phyloP scores from a whole-genome alignment of 2,113 vertebrate genomes.

The Myrmecobius fasciatus region DNA sequence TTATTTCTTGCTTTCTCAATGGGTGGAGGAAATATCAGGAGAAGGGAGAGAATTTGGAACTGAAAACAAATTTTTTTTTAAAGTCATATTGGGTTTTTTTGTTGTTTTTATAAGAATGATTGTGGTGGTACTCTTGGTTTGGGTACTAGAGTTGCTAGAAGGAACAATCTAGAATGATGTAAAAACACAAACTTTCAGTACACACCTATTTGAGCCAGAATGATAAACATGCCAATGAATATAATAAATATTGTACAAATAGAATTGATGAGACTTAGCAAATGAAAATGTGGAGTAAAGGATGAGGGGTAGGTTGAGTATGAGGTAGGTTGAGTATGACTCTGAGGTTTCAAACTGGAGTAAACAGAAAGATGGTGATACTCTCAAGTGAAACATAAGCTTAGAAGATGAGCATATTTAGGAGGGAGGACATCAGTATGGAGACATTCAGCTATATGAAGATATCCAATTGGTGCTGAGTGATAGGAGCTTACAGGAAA shows the following conservation, averaged over 20 bases:
- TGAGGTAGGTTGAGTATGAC: background rate
- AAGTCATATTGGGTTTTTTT: background rate
- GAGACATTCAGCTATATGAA: background rate
- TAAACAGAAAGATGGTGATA: too few species aligned
- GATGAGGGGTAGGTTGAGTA: background rate
- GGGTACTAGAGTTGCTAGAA: background rate
- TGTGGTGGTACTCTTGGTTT: background rate
- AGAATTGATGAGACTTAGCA: background rate
- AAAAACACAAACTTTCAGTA: background rate
- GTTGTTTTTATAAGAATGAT: background rate
- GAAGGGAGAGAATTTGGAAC: background rate
- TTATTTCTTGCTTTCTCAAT: background rate
- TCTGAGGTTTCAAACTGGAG: too few species aligned
- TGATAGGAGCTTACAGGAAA: background rate
- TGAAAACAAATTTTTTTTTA: background rate
- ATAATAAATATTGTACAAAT: background rate
- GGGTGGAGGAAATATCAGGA: background rate
- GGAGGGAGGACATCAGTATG: background rate
- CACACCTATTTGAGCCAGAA: background rate
- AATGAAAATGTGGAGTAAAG: background rate
- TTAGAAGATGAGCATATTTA: background rate
- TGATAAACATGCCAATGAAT: background rate
- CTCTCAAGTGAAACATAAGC: background rate
- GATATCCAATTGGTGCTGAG: background rate
- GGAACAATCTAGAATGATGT: background rate